phyloP scores from a whole-genome alignment of 2,797 vertebrate species.

The Urosaurus nigricauda region DNA sequence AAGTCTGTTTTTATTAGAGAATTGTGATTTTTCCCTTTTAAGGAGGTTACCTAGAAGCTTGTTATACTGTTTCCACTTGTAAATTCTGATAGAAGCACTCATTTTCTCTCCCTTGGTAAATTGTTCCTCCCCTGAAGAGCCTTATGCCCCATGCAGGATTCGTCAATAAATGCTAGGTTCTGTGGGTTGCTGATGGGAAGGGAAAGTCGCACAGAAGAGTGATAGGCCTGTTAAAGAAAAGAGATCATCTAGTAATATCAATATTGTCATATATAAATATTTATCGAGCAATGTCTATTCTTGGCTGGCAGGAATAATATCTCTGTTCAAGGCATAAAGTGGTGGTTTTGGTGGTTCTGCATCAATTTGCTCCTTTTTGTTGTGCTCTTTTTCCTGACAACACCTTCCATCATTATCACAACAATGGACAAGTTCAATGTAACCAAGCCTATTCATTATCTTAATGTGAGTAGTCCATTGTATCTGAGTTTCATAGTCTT shows the following conservation, averaged over 20 bases:
- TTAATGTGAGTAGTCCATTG: constrained; percentile 86
- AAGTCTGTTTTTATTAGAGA: not conserved
- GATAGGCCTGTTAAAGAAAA: not conserved
- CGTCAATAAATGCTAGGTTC: not conserved
- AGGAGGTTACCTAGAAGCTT: not conserved
- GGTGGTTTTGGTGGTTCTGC: constrained; percentile 86
- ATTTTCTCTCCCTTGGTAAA: not conserved
- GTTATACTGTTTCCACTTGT: not conserved
- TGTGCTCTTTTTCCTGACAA: constrained; percentile 95
- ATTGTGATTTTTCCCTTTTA: not conserved
- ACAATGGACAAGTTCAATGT: constrained; percentile 96
- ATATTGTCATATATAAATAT: not conserved
- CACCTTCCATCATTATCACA: constrained; percentile 93
- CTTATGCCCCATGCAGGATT: not conserved
- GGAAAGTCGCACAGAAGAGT: not conserved
- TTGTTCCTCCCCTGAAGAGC: not conserved
- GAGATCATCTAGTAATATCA: not conserved
- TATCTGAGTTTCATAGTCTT: constrained; percentile 18
- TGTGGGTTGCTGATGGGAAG: not conserved
- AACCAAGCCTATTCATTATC: constrained; percentile 90
- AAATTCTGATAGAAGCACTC: not conserved
- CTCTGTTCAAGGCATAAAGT: constrained; percentile 83
- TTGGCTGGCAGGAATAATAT: constrained; percentile 88
- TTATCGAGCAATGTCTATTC: constrained; percentile 29
- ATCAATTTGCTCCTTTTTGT: constrained; percentile 89